A percentile compares a stretch with the other conserved stretches of the same genome.
phyloP scores from a whole-genome alignment of 2,797 vertebrate species.

The Paguma larvata region DNA sequence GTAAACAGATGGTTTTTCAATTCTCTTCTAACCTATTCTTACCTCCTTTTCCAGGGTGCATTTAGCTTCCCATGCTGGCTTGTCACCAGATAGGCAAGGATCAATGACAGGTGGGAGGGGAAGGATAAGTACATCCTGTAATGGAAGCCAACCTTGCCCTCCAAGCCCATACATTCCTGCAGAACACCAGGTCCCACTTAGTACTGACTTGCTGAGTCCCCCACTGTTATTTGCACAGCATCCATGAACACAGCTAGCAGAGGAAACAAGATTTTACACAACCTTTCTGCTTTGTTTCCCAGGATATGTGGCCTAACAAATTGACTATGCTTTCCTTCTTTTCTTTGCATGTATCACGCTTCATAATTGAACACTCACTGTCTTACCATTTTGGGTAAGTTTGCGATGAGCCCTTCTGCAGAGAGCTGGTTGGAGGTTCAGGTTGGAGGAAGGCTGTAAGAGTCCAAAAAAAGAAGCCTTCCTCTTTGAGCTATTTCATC shows the following conservation, averaged over 20 bases:
- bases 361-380: neutral
- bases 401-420: neutral
- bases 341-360: neutral
- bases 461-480: neutral
- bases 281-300: constrained; percentile 8
- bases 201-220: neutral
- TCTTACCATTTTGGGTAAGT: neutral
- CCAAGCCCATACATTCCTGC: neutral
- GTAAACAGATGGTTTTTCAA: constrained; percentile 14
- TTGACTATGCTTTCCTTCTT: neutral
- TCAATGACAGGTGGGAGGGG: neutral
- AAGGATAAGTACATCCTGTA: neutral
- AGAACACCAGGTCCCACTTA: neutral
- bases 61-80: neutral
- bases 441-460: neutral
- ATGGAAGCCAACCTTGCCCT: neutral
- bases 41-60: neutral
- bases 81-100: neutral
- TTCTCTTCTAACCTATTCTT: neutral
- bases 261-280: neutral
- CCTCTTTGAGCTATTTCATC: neutral
- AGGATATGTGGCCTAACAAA: neutral
- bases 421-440: neutral
- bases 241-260: neutral
- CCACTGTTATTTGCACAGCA: neutral